phyloP scores from a whole-genome alignment of 1,140 invertebrate genomes.

The Aphis gossypii region DNA sequence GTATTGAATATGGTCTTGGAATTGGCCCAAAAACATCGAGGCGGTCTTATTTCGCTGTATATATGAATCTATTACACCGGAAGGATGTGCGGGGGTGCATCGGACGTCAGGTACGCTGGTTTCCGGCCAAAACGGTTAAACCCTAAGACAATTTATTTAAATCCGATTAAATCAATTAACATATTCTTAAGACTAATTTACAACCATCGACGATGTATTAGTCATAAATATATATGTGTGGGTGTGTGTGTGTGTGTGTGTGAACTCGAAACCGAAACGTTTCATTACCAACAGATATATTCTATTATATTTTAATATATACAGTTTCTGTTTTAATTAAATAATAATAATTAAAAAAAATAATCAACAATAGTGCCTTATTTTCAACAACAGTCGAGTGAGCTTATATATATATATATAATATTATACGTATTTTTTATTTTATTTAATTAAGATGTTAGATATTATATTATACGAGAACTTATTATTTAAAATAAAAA shows the following conservation, averaged over 20 bases:
- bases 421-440: neutral
- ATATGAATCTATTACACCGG: slow-evolving; percentile 20
- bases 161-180: slow-evolving; percentile 36
- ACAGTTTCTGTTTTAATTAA: neutral
- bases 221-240: neutral
- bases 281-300: neutral
- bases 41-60: slow-evolving; percentile 37
- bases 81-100: neutral
- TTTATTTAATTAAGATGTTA: neutral
- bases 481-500: neutral
- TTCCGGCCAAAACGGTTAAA: slow-evolving; percentile 33
- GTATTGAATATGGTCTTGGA: slow-evolving; percentile 37
- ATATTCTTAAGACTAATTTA: slow-evolving; percentile 2
- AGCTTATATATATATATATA: neutral
- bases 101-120: slow-evolving; percentile 22
- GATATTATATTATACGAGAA: too few species aligned
- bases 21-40: slow-evolving; percentile 3
- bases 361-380: neutral
- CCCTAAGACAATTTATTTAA: slow-evolving; percentile 27
- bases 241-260: too few species aligned
- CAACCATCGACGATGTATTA: neutral
- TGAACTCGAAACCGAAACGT: neutral
- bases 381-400: neutral
- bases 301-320: neutral
- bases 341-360: neutral